phyloP scores from a whole-genome alignment of 1,140 invertebrate genomes.

The Oncopeltus fasciatus region DNA sequence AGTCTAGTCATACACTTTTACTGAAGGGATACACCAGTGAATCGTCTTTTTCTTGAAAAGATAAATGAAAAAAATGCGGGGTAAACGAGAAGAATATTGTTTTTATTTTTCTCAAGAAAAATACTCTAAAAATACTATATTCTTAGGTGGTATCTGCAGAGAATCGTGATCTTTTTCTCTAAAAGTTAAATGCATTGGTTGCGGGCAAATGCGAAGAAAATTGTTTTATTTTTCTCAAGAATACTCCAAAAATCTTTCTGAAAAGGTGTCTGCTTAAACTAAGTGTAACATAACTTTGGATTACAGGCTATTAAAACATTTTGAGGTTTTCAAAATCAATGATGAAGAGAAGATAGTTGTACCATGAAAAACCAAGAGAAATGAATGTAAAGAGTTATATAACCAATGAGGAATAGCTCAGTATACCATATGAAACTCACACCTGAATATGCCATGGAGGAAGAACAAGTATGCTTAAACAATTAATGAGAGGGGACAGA shows the following conservation, averaged over 20 bases:
- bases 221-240: slow-evolving; percentile 18
- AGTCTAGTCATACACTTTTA: too few relatives aligned
- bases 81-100: too few relatives aligned
- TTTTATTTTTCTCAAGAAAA: too few relatives aligned
- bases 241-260: slow-evolving; percentile 17
- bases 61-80: too few relatives aligned
- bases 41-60: too few relatives aligned
- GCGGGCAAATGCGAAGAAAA: slow-evolving; percentile 8
- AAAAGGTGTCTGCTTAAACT: slow-evolving; percentile 16
- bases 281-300: slow-evolving; percentile 4
- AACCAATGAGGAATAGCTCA: not conserved
- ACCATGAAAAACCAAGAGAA: slow-evolving; percentile 6
- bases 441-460: not conserved
- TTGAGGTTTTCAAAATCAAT: slow-evolving; percentile 7
- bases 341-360: too few relatives aligned
- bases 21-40: too few relatives aligned
- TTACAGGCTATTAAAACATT: slow-evolving; percentile 5
- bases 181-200: slow-evolving; percentile 18
- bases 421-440: not conserved
- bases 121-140: too few relatives aligned
- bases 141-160: slow-evolving; percentile 18
- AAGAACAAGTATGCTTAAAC: slow-evolving; percentile 2
- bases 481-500: too few relatives aligned
- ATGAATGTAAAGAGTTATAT: not conserved
- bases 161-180: slow-evolving; percentile 16